Evolutionary conservation across 2,888 invertebrate genomes (phyloP), one percentile per base, ranked within the genome.

Genomic region (Rhorus exstirpatorius): DNA sequence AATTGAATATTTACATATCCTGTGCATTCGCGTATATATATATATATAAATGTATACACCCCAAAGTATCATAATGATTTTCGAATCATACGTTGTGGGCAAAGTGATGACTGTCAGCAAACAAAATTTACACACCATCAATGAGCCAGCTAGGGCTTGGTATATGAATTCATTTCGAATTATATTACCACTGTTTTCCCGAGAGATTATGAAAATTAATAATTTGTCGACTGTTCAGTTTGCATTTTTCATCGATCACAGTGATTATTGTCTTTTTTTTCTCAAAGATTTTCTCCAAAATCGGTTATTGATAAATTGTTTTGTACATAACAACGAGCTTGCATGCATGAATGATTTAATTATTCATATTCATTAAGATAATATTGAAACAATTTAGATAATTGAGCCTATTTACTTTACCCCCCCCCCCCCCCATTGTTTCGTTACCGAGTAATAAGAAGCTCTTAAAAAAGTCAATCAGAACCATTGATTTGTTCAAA

Each of bases 1-100:
- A 83, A 83, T 79, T 83, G 67, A 79, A 79, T 83, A 83, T 83
- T 83, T 76, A 76, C 79, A 49, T 24, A 74, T 3, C 24, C 41
- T 1, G 12, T 10, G 21, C 17, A 3, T 49, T 24, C 51, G 8
- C 21, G 38, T 24, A 21, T 53, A 44, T 19, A 41, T 26, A 14
- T 61, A 19, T 61, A 14, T 0, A 51, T 19, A 4, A n/a, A 63
- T 14, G 35, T 6, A 3, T 1, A 24, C 14, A 8, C 35, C 38
- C 14, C 44, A 19, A 75, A 58, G 79, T 70, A 75, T 82, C 38
- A 58, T 67, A 65, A 82, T 79, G 75, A 79, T 79, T 82, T 78
- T 35, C 51, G 70, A 65, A 79, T 79, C 51, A 75, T 79, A 70
- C 71, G 63, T 24, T 65, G 46, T 51, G 78, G 63, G n/a, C 65